Conservation (phyloP, 1,140 invertebrate genomes). For the Musca domestica region DNA sequence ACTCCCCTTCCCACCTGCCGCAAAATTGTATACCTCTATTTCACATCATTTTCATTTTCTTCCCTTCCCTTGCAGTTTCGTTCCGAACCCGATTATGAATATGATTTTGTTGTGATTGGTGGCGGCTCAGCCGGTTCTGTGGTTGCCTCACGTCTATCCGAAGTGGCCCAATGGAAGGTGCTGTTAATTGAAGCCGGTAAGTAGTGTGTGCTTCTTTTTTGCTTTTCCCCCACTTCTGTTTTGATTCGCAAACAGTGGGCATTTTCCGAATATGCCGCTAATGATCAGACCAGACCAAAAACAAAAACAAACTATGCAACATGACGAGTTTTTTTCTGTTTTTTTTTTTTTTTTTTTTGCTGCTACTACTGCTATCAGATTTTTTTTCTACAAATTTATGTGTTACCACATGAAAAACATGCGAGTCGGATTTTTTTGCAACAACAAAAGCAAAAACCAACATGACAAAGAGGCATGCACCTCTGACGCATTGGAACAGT, state of each 20-base stretch:
- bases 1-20: neutral
- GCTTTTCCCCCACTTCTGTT: neutral
- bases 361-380: too few relatives aligned
- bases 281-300: neutral
- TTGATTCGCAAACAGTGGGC: neutral
- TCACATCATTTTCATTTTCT: neutral
- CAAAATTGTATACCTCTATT: neutral
- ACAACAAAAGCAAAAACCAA: too few relatives aligned
- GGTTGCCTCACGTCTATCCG: slow-evolving; percentile 76
- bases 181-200: slow-evolving; percentile 79
- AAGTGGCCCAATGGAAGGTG: slow-evolving; percentile 75
- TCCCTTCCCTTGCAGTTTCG: slow-evolving; percentile 54
- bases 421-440: too few relatives aligned
- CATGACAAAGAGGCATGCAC: too few relatives aligned
- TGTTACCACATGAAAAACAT: too few relatives aligned
- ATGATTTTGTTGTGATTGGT: slow-evolving; percentile 85
- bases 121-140: slow-evolving; percentile 83
- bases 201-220: slow-evolving; percentile 26
- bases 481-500: too few relatives aligned
- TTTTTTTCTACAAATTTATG: too few relatives aligned
- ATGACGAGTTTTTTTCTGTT: too few relatives aligned
- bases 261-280: too few relatives aligned
- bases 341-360: too few relatives aligned
- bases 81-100: slow-evolving; percentile 63
- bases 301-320: neutral